A percentile compares a stretch with the other conserved stretches of the same genome.
phyloP scores from a whole-genome alignment of 2,888 invertebrate species.

The Drosophila heteroneura region DNA sequence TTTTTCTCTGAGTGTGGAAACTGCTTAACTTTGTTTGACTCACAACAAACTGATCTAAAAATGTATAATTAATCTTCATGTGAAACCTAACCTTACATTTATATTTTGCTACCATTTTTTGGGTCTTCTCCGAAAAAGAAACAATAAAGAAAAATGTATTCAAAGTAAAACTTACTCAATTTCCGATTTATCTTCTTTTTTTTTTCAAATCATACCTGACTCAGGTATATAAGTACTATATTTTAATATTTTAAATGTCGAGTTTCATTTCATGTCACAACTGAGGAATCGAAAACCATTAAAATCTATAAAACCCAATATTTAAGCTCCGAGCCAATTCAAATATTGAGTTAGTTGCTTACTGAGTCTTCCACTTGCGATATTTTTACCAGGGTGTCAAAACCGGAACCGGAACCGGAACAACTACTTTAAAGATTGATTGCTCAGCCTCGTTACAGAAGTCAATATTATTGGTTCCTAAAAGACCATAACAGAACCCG shows the following conservation, averaged over 20 bases:
- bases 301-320: background rate
- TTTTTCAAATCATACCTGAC: background rate
- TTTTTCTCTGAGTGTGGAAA: background rate
- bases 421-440: background rate
- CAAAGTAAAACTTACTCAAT: background rate
- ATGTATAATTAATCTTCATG: background rate
- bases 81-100: background rate
- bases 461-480: too few relatives aligned
- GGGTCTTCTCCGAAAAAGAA: background rate
- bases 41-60: background rate
- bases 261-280: background rate
- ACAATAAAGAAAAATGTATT: background rate
- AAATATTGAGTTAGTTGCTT: background rate
- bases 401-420: background rate
- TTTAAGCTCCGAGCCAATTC: background rate
- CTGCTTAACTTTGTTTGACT: background rate
- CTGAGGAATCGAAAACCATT: background rate
- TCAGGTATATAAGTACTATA: background rate
- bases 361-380: background rate
- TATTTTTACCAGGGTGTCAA: background rate
- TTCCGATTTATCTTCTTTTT: background rate
- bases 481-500: too few relatives aligned
- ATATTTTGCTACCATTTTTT: background rate
- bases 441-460: too few relatives aligned
- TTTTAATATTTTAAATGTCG: background rate